A percentile compares a stretch with the other conserved stretches of the same genome.
phyloP scores from a whole-genome alignment of 2,113 vertebrate genomes.

The Python bivittatus region DNA sequence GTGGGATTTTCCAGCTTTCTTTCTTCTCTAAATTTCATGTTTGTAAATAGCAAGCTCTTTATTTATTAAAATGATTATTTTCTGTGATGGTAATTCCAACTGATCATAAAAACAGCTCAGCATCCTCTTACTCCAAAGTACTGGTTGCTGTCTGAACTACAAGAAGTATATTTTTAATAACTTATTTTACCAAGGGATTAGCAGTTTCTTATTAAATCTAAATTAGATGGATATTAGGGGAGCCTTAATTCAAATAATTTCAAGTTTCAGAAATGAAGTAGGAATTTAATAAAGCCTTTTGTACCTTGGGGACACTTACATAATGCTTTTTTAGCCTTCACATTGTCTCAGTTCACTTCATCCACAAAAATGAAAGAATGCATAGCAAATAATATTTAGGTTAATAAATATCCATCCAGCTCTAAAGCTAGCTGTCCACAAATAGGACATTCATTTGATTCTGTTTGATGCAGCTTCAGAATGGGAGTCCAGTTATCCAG shows the following conservation, averaged over 20 bases:
- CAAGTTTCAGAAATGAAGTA: slow-evolving; percentile 46
- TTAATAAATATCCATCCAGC: neutral
- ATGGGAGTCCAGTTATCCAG: neutral
- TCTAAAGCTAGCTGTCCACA: neutral
- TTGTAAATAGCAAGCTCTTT: slow-evolving; percentile 40
- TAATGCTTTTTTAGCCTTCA: slow-evolving; percentile 46
- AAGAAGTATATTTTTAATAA: slow-evolving; percentile 64
- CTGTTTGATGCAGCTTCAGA: neutral
- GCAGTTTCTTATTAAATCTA: slow-evolving; percentile 62
- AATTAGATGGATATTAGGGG: slow-evolving; percentile 47
- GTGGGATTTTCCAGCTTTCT: neutral
- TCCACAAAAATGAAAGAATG: slow-evolving; percentile 34
- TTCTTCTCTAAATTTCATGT: slow-evolving; percentile 39
- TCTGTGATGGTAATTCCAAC: slow-evolving; percentile 47
- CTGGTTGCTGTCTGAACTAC: slow-evolving; percentile 40
- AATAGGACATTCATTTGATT: neutral
- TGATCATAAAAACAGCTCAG: slow-evolving; percentile 49
- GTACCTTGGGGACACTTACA: slow-evolving; percentile 34
- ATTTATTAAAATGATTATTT: slow-evolving; percentile 53
- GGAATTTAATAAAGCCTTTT: slow-evolving; percentile 31
- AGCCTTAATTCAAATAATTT: slow-evolving; percentile 58
- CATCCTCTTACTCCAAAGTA: slow-evolving; percentile 20
- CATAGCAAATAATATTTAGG: neutral
- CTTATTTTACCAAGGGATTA: slow-evolving; percentile 57
- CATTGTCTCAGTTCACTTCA: slow-evolving; percentile 22